Evolutionary conservation across 2,888 invertebrate genomes (phyloP), one percentile per base, ranked within the genome.

Genomic region (Napeogenes sylphis): DNA sequence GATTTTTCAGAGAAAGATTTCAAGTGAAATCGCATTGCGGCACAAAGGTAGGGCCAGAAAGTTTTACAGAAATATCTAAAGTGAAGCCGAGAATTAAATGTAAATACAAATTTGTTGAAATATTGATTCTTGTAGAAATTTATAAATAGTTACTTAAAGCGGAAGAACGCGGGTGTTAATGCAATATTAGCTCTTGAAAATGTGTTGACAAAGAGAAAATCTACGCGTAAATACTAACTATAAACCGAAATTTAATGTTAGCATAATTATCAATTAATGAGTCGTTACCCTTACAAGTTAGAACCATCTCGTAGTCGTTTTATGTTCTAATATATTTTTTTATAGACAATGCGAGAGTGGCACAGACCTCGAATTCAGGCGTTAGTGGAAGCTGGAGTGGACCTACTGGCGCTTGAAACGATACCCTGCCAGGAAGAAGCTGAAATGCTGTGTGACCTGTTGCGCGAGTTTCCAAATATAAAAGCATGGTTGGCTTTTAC

Each of bases 401-500:
- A 98, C 83, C 82, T 97, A 5, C 83, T 99, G 68, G 98, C 97
- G 2, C 87, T 98, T 71, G 98, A 99, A 85, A 99, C 99, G 0
- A 96, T 98, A 74, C 98, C 99, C 6, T 95, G 96, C 70, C 92
- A 93, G 76, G 92, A 92, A 74, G 98, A 99, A 86, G 98, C 96
- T 0, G 94, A 95, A 79, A 95, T 95, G 79, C 83, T 98, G 35
- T 92, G 97, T 32, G 93, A 95, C 66, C 88, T 97, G 75, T 85
- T 98, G 33, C 92, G 94, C 68, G 94, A 96, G 71, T 97, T 94
- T 83, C 97, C 97, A 1, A 85, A 91, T 57, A 88, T 92, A 0
- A 95, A 95, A 80, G 96, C 96, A 21, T 98, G 97, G 97, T 87
- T 98, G 14, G 92, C 95, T 2, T 97, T 98, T 82, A 96, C 97